Evolutionary conservation across 2,113 vertebrate species (phyloP), one percentile per base, ranked within the genome.

Genomic region (Colinus virginianus): DNA sequence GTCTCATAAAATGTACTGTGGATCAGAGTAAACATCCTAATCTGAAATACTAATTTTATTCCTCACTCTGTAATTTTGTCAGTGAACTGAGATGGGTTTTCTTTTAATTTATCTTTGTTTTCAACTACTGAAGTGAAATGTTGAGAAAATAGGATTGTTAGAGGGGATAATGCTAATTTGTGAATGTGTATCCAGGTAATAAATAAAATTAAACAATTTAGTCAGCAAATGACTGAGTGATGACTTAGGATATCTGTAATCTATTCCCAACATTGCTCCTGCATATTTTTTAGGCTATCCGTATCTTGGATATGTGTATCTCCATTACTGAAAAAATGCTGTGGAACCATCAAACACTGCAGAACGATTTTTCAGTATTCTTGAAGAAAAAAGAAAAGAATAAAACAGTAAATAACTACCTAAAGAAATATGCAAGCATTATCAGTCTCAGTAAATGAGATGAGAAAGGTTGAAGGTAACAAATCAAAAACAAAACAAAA

Each of bases 121-220:
- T 78, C 32, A 78, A 68, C 75, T 75, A 42, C 12, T 32, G n/a
- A 83, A 81, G 23, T 26, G 25, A 26, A 59, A 38, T 63, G 78
- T 58, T 38, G 55, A 19, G 34, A 71, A 81, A 49, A 4, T 30
- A 30, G 21, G 6, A 62, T 26, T 38, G 15, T 62, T 38, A 62
- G 17, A 59, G 2, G 9, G 9, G 2, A 59, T 3, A 30, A 28
- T 32, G 17, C 1, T n/a, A 62, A 40, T 0, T 3, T 84, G 13
- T 21, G 12, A 78, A 49, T 42, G 1, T 13, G 7, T 23, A 51
- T 46, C 6, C 20, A 53, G 20, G 12, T 40, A 76, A 75, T 36
- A 80, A 88, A 76, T 11, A 8, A 70, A 72, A 58, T 45, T 26
- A 64, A 22, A 32, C 56, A 5, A 6, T 9, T 71, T 40, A 61